Conservation (phyloP, 1,140 invertebrate species). For the Lepidotrigona ventralis region DNA sequence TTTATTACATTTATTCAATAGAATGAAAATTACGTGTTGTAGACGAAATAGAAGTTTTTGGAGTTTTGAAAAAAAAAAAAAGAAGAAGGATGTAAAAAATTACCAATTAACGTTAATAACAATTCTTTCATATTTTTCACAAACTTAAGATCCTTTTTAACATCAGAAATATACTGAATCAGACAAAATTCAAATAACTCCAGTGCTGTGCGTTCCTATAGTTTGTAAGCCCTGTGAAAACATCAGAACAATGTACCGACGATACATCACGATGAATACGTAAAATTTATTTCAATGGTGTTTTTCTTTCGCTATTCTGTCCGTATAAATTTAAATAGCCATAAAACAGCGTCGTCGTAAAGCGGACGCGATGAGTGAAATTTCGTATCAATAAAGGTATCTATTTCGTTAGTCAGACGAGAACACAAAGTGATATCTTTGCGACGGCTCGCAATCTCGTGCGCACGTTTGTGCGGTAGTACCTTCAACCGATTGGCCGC, state of each 20-base stretch:
- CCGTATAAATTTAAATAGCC: conserved; percentile 1
- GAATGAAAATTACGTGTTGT: no score
- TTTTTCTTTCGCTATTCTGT: background rate
- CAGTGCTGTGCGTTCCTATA: background rate
- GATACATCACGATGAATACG: background rate
- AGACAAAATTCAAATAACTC: background rate
- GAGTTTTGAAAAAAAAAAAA: no score
- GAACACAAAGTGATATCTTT: background rate
- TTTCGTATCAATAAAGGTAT: conserved; percentile 12
- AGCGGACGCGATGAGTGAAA: conserved; percentile 9
- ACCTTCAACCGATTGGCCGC: background rate
- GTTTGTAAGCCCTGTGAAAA: background rate
- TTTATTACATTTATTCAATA: no score
- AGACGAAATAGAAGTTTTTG: no score
- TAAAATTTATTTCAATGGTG: conserved; percentile 4
- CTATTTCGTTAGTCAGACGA: background rate
- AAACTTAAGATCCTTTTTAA: background rate
- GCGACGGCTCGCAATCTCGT: background rate
- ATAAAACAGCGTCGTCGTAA: background rate
- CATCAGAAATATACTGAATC: background rate
- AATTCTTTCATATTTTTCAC: background rate
- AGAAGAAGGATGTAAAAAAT: no score
- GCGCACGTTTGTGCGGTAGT: background rate
- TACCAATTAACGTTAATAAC: background rate
- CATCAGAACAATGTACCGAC: no score